These are phyloP conservation scores for Otolemur crassicaudatus DNA, from an alignment of 2,797 vertebrate species.

Conservation along the genomic window DNA sequence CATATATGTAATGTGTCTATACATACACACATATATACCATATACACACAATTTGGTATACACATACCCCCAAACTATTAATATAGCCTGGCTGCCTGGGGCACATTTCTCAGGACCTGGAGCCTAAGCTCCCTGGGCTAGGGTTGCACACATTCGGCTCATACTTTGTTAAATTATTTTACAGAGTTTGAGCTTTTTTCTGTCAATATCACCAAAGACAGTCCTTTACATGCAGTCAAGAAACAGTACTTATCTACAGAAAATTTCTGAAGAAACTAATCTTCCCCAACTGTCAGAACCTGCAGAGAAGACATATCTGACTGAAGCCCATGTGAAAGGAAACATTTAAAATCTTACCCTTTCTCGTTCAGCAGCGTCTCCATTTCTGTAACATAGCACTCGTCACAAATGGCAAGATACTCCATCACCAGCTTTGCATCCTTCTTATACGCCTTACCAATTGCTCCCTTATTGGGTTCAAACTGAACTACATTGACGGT, in stretches of 20 bases:
- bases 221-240: neutral
- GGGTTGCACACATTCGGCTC: too few species aligned
- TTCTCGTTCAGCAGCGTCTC: conserved; percentile 93
- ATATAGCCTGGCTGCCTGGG: too few species aligned
- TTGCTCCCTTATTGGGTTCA: conserved; percentile 96
- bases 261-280: conserved; percentile 5
- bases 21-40: too few species aligned
- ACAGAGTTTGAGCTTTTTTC: too few species aligned
- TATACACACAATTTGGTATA: too few species aligned
- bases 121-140: too few species aligned
- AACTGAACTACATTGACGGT: conserved; percentile 96
- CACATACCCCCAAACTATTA: too few species aligned
- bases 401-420: conserved; percentile 94
- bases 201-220: neutral
- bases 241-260: neutral
- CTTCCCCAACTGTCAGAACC: neutral
- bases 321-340: neutral
- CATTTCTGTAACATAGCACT: conserved; percentile 94
- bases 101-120: too few species aligned
- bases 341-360: conserved; percentile 89
- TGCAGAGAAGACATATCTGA: neutral
- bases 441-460: conserved; percentile 98
- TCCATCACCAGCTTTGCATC: conserved; percentile 97
- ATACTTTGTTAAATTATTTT: too few species aligned
- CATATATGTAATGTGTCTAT: too few species aligned